phyloP scores from a whole-genome alignment of 2,888 invertebrate genomes.

The Callosobruchus maculatus region DNA sequence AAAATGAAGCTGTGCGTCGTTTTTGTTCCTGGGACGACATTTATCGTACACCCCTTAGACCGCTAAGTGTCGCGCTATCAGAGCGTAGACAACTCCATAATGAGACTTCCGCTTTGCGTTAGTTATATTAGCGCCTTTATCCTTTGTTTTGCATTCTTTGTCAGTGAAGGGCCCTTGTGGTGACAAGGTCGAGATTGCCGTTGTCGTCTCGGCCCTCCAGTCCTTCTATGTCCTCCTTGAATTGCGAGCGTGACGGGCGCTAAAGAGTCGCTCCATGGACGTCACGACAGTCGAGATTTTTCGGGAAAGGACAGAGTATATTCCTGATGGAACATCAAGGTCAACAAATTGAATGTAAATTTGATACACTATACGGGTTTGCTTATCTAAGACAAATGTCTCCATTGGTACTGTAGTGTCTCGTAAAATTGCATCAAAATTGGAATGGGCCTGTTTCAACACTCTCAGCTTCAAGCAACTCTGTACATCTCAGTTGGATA shows the following conservation, averaged over 20 bases:
- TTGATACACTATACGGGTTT: too few species aligned
- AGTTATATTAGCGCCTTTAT: conserved; percentile 31
- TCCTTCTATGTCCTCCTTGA: background rate
- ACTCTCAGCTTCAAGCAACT: too few species aligned
- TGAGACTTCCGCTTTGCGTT: conserved; percentile 21
- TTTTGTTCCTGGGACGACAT: background rate
- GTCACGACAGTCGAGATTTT: too few species aligned
- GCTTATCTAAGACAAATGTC: too few species aligned
- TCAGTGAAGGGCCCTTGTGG: conserved; percentile 17
- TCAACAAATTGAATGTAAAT: too few species aligned
- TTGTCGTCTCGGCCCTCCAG: background rate
- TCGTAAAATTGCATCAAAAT: too few species aligned
- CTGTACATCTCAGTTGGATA: too few species aligned
- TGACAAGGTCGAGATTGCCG: conserved; percentile 22
- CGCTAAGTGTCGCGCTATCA: conserved; percentile 2
- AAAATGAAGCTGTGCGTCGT: too few species aligned
- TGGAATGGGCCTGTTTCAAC: too few species aligned
- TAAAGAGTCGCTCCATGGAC: background rate
- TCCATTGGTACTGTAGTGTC: too few species aligned
- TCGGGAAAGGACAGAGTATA: too few species aligned
- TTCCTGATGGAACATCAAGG: too few species aligned
- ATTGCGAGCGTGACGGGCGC: background rate
- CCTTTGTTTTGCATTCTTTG: conserved; percentile 31
- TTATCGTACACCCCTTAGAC: background rate
- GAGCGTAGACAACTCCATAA: conserved; percentile 11